phyloP scores from a whole-genome alignment of 2,113 vertebrate genomes.

The Pachypanchax playfairii region DNA sequence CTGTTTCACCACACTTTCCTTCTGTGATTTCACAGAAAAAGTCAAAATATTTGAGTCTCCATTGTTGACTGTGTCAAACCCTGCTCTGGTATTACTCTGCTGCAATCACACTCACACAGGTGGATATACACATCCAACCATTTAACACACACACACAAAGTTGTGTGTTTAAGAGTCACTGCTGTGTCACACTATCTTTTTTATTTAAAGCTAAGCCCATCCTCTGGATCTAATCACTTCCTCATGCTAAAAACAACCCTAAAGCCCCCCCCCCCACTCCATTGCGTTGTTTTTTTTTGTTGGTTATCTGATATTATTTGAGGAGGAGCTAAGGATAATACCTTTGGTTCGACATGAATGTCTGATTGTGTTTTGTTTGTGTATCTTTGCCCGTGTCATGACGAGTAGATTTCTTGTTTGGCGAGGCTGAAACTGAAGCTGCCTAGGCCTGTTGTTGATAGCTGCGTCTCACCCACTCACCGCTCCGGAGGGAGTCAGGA shows the following conservation, averaged over 20 bases:
- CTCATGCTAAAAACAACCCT: slow-evolving; percentile 46
- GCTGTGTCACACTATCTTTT: slow-evolving; percentile 46
- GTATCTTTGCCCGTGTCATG: slow-evolving; percentile 48
- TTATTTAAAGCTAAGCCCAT: slow-evolving; percentile 53
- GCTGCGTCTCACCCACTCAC: slow-evolving; percentile 72
- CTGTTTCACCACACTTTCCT: slow-evolving; percentile 50
- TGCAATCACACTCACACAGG: slow-evolving; percentile 48
- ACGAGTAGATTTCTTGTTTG: slow-evolving; percentile 56
- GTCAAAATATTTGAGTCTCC: slow-evolving; percentile 60
- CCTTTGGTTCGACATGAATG: slow-evolving; percentile 33
- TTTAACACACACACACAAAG: slow-evolving; percentile 22
- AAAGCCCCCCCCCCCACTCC: slow-evolving; percentile 10
- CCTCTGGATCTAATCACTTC: slow-evolving; percentile 54
- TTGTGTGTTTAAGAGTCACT: slow-evolving; percentile 28
- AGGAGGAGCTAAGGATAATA: slow-evolving; percentile 50
- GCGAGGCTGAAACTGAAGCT: slow-evolving; percentile 64
- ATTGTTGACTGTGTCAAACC: slow-evolving; percentile 50
- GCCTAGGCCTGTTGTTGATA: slow-evolving; percentile 65
- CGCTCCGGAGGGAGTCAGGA: slow-evolving; percentile 66
- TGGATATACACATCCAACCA: slow-evolving; percentile 23
- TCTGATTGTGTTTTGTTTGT: slow-evolving; percentile 51
- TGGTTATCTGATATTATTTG: slow-evolving; percentile 63
- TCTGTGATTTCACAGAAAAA: slow-evolving; percentile 47
- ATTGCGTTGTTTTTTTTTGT: background rate
- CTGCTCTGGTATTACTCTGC: slow-evolving; percentile 47